These are phyloP conservation scores for Thripadectes ignobilis DNA, from an alignment of 2,797 vertebrate species.

Conservation along the genomic window DNA sequence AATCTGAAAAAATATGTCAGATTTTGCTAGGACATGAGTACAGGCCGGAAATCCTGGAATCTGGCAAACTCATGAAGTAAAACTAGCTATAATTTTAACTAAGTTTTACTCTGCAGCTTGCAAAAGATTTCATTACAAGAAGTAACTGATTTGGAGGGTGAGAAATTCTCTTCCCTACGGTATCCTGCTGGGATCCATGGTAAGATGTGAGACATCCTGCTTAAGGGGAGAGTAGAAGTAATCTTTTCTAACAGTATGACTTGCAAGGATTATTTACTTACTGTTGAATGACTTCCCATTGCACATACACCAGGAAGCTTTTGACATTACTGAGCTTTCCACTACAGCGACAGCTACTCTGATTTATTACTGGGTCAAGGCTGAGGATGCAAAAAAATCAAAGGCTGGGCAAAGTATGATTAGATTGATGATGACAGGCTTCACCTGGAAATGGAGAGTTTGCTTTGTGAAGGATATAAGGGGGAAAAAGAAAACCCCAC, in stretches of 20 bases:
- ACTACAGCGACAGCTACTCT: not conserved
- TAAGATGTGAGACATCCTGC: not conserved
- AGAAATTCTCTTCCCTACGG: not conserved
- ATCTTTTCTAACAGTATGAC: not conserved
- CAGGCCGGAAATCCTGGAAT: not conserved
- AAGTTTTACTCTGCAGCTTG: not conserved
- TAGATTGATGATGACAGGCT: slow-evolving; percentile 23
- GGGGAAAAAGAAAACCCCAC: rapidly evolving
- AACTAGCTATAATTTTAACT: not conserved
- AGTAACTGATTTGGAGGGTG: not conserved
- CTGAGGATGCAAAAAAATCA: slow-evolving; percentile 1
- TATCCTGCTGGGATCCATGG: not conserved
- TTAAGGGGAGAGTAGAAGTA: not conserved
- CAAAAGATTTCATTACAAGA: not conserved
- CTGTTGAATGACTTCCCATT: slow-evolving; percentile 56
- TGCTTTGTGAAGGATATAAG: not conserved
- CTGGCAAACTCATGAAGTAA: not conserved
- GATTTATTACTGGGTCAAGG: slow-evolving; percentile 38
- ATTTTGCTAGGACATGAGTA: not conserved
- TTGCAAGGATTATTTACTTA: slow-evolving; percentile 20
- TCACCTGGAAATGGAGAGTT: slow-evolving; percentile 14
- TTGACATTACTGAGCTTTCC: slow-evolving; percentile 30
- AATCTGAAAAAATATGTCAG: not conserved
- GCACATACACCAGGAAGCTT: slow-evolving; percentile 43
- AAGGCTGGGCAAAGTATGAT: not conserved